Percentiles rank a stretch among this genome's conserved stretches.
Conservation (phyloP, 2,113 vertebrate genomes). For the Jaculus jaculus region DNA sequence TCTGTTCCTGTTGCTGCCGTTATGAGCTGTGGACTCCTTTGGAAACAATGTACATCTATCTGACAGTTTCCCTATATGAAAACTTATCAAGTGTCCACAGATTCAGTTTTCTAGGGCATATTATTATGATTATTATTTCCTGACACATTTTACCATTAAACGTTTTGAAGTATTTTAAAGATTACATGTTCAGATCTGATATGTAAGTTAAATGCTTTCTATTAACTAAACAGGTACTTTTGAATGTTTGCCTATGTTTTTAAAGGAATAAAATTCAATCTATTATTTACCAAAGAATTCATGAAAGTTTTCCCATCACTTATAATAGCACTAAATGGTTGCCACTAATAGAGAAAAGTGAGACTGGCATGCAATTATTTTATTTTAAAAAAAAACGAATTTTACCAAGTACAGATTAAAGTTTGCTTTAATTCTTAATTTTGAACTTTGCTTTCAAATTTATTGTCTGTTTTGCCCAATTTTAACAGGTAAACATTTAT, state of each 20-base stretch:
- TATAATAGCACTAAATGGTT: conserved; percentile 15
- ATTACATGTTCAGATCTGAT: conserved; percentile 55
- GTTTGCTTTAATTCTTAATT: background rate
- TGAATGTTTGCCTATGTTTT: conserved; percentile 59
- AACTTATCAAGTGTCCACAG: conserved; percentile 58
- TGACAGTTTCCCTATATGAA: conserved; percentile 59
- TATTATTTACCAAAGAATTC: conserved; percentile 51
- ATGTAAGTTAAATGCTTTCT: conserved; percentile 47
- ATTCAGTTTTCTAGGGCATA: conserved; percentile 41
- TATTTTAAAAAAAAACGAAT: background rate
- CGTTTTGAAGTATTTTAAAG: conserved; percentile 65
- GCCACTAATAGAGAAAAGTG: background rate
- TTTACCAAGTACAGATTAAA: conserved; percentile 41
- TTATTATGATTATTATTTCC: conserved; percentile 51
- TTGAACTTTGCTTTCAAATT: background rate
- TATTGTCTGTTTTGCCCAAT: background rate
- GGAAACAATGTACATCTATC: conserved; percentile 70
- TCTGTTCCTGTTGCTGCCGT: conserved; percentile 32
- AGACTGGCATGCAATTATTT: background rate
- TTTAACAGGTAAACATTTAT: background rate
- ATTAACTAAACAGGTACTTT: conserved; percentile 47
- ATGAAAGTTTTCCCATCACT: conserved; percentile 5
- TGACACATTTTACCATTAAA: conserved; percentile 70
- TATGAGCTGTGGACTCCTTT: conserved; percentile 46
- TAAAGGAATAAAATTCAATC: conserved; percentile 57